Evolutionary conservation across 2,113 vertebrate species (phyloP).

Genomic region (Casuarius casuarius): DNA sequence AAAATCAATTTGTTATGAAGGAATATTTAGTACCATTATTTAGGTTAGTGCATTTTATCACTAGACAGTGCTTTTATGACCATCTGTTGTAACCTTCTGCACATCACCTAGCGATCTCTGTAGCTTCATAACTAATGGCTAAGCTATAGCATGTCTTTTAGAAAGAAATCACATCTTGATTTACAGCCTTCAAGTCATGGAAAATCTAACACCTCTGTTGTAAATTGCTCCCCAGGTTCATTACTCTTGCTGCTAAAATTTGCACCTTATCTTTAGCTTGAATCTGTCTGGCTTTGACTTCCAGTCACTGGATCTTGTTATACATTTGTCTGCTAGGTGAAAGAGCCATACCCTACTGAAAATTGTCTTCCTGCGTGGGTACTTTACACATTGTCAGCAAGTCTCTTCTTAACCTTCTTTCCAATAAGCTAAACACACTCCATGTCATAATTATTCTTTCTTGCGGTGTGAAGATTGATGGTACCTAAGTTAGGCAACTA

Average conservation of each 20-base stretch:
- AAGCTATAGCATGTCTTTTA: neutral
- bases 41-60: conserved; percentile 45
- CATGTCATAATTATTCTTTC: conserved; percentile 8
- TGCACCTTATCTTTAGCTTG: conserved; percentile 49
- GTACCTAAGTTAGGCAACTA: neutral
- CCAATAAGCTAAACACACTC: neutral
- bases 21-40: conserved; percentile 25
- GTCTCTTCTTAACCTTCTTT: neutral
- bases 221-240: conserved; percentile 29
- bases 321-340: conserved; percentile 26
- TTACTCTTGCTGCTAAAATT: conserved; percentile 42
- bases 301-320: conserved; percentile 22
- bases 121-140: neutral
- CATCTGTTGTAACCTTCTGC: neutral
- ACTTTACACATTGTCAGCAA: neutral
- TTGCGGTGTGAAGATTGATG: neutral
- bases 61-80: neutral
- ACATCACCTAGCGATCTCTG: neutral
- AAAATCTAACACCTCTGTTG: conserved; percentile 37
- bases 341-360: neutral
- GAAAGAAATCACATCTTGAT: neutral
- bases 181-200: conserved; percentile 21
- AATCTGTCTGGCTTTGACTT: conserved; percentile 42
- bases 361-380: neutral
- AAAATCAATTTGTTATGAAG: conserved; percentile 2